Base-by-base conservation (phyloP, 2,113 vertebrate species). In the Craseonycteris thonglongyai region DNA sequence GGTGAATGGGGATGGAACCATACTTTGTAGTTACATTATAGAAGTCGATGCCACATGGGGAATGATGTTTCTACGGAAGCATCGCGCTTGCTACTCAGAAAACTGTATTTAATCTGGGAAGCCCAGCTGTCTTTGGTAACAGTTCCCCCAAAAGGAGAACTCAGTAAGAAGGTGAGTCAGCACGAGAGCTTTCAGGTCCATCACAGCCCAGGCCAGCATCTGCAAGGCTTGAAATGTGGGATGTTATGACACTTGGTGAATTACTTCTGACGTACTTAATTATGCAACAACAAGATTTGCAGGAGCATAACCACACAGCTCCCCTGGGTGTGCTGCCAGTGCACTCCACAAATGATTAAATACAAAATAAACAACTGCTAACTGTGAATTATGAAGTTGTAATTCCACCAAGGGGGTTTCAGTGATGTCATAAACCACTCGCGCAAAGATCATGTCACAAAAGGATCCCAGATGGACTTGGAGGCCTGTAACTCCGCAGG, bases 361-460 rank as follows among this genome's bases (percentile, higher is more conserved):
- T 83, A 92, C 93, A 98, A 96, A 98, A 98, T 96, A 98, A 98
- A 98, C 98, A 98, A 97, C 88, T 97, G 68, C 0, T 71, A 93
- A 94, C 65, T 96, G 82, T 96, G 97, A 98, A 97, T 96, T 98
- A 98, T 96, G 97, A 95, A 95, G 97, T 89, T 98, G 94, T 92
- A 98, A 97, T 98, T 91, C 94, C 94, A 97, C 92, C 93, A 90
- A 97, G 47, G 22, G 90, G 78, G 28, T 69, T 89, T 61, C 69
- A 86, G 45, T 65, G 96, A 98, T 92, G 92, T 97, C 96, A 96
- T 96, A 96, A 98, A 95, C 54, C 93, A 95, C 1, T 7, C 87
- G 28, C 96, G 83, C 59, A 85, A 96, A 97, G 47, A 88, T 58
- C 22, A 68, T 90, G 90, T 97, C 91, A 85, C 76, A 8, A 0